phyloP scores from a whole-genome alignment of 2,113 vertebrate species.

The Pelecanoides urinatrix region DNA sequence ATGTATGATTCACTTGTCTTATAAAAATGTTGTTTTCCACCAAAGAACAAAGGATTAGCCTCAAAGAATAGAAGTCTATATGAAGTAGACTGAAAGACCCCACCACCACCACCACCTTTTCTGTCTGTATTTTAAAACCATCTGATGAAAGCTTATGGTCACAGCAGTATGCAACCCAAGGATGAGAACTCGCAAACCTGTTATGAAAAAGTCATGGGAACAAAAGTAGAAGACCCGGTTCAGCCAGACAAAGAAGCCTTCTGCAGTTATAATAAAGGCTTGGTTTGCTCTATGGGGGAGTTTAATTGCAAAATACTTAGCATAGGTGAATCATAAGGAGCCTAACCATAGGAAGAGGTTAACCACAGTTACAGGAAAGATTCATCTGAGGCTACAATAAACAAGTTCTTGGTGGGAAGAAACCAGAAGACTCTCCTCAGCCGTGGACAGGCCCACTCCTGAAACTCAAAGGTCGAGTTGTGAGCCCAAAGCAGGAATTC shows the following conservation, averaged over 20 bases:
- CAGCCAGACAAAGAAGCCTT: conserved; percentile 36
- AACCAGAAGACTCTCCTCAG: neutral
- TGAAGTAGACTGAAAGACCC: neutral
- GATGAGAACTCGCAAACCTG: neutral
- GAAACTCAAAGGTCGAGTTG: neutral
- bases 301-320: conserved; percentile 61
- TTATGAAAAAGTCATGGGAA: conserved; percentile 40
- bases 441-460: neutral
- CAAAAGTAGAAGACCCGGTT: conserved; percentile 58
- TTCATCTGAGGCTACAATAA: conserved; percentile 46
- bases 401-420: conserved; percentile 44
- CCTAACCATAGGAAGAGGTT: conserved; percentile 62
- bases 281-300: conserved; percentile 45
- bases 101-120: neutral
- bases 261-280: conserved; percentile 53
- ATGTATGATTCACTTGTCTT: neutral
- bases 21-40: neutral
- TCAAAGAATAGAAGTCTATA: neutral
- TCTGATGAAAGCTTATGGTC: neutral
- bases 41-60: neutral
- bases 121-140: neutral
- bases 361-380: conserved; percentile 57
- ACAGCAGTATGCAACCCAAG: neutral
- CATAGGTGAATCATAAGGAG: conserved; percentile 63
- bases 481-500: neutral